Conservation (phyloP, 2,797 vertebrate genomes). For the Sparidentex hasta region DNA sequence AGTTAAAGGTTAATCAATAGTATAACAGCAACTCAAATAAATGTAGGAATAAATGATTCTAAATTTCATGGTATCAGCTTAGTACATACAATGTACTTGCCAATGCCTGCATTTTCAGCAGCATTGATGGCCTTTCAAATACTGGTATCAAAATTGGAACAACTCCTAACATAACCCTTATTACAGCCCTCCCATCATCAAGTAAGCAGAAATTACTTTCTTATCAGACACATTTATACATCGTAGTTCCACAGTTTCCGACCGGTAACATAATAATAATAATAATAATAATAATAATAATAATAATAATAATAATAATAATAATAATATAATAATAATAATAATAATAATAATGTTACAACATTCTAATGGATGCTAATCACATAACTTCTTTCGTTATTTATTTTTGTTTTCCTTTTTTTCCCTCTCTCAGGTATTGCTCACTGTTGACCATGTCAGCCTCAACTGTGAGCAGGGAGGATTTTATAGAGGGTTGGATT, state of each 20-base stretch:
- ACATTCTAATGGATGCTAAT: neutral
- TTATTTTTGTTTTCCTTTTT: neutral
- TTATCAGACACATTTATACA: neutral
- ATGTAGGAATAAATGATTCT: too few species aligned
- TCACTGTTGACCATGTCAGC: neutral
- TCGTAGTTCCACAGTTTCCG: neutral
- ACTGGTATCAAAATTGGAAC: too few species aligned
- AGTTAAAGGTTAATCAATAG: too few species aligned
- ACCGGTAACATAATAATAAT: neutral
- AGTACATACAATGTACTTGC: too few species aligned
- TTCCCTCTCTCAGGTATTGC: conserved; percentile 5
- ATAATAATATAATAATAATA: too few species aligned
- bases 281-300: too few species aligned
- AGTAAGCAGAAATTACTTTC: neutral
- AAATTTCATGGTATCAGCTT: too few species aligned
- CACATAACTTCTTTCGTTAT: neutral
- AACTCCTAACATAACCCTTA: too few species aligned
- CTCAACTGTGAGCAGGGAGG: conserved; percentile 30
- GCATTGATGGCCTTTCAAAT: too few species aligned
- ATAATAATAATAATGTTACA: neutral
- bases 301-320: too few species aligned
- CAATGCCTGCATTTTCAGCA: too few species aligned
- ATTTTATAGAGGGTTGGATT: conserved; percentile 23
- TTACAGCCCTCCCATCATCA: neutral
- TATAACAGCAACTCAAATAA: too few species aligned